Percentiles rank a stretch among this genome's conserved stretches.
These are phyloP conservation scores for Rapana venosa DNA, from an alignment of 2,888 invertebrate genomes.

Conservation along the genomic window DNA sequence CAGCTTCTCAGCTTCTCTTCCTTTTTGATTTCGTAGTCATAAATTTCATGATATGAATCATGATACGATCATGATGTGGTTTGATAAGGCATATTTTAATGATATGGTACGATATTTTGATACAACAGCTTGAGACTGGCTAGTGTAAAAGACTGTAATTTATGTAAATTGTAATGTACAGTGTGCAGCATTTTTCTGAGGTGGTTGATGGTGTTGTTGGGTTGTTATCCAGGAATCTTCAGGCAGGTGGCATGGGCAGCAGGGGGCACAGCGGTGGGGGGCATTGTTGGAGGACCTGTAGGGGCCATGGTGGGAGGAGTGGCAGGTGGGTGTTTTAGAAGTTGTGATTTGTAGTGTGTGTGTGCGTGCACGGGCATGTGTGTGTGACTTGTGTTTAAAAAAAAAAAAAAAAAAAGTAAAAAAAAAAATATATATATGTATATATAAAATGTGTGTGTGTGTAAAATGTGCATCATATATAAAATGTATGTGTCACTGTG, in stretches of 20 bases:
- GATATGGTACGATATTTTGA: not conserved
- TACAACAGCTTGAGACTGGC: not conserved
- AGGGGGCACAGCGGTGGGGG: conserved; percentile 69
- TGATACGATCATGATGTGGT: not conserved
- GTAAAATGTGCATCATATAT: no score
- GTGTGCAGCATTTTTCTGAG: not conserved
- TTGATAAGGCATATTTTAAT: not conserved
- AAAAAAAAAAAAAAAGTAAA: no score
- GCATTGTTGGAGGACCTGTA: conserved; percentile 69
- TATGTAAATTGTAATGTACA: not conserved
- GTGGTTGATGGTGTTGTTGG: not conserved
- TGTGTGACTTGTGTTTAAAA: no score
- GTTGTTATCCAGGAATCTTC: conserved; percentile 64
- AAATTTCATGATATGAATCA: no score
- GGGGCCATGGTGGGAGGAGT: conserved; percentile 72
- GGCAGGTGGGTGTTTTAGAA: conserved; percentile 58
- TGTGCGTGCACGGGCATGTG: no score
- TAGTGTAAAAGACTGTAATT: no score
- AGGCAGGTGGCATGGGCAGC: conserved; percentile 73
- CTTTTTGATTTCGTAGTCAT: no score
- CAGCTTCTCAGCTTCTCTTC: no score
- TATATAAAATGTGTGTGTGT: no score
- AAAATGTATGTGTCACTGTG: no score
- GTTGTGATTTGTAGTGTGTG: not conserved
- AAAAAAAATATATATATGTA: no score